A percentile compares a stretch with the other conserved stretches of the same genome.
These are phyloP conservation scores for Phylloscopus whistleri DNA, from an alignment of 2,113 vertebrate genomes.

Conservation along the genomic window DNA sequence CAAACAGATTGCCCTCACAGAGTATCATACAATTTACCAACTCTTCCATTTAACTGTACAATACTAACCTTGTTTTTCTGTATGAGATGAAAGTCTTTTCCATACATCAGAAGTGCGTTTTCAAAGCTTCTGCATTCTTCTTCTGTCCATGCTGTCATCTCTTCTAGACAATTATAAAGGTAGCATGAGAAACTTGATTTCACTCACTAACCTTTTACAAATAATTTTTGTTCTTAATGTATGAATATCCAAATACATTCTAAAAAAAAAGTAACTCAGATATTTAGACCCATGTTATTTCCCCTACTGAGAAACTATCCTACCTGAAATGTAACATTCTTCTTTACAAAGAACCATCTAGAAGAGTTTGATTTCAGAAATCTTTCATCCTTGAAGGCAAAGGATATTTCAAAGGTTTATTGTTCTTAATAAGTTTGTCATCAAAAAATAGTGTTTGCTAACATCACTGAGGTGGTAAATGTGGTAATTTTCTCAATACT, in stretches of 20 bases:
- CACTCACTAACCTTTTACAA: not conserved
- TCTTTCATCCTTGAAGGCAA: not conserved
- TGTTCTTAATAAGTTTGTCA: not conserved
- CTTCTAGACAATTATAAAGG: conserved; percentile 73
- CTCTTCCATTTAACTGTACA: not conserved
- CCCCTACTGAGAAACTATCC: not conserved
- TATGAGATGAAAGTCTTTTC: conserved; percentile 98
- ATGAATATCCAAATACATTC: not conserved
- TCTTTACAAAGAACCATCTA: not conserved
- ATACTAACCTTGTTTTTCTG: conserved; percentile 94
- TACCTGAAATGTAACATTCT: not conserved
- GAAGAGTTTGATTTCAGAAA: not conserved
- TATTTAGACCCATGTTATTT: not conserved
- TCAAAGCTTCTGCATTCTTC: conserved; percentile 98
- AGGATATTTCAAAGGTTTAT: not conserved
- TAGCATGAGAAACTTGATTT: not conserved
- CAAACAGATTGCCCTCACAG: not conserved
- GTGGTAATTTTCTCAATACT: not conserved
- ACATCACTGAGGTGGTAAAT: fast-evolving
- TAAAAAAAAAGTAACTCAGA: not conserved
- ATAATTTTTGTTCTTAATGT: not conserved
- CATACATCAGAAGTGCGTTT: conserved; percentile 92
- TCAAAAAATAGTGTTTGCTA: not conserved
- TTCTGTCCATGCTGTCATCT: conserved; percentile 92
- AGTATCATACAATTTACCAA: not conserved